These are phyloP conservation scores for Synchiropus splendidus DNA, from an alignment of 2,113 vertebrate species.

Conservation along the genomic window DNA sequence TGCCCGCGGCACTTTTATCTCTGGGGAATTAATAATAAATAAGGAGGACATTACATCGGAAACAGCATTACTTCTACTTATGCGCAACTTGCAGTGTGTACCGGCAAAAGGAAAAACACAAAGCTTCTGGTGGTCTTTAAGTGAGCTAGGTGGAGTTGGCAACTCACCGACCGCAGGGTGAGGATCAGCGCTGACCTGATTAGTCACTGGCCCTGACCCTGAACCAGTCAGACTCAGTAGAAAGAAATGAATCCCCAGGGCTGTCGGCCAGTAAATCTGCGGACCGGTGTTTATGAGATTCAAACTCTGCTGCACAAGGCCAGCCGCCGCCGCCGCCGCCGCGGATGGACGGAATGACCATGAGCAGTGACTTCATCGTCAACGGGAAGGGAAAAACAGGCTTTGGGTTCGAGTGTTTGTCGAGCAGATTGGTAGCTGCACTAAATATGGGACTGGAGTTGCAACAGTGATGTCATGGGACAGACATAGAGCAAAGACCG, in stretches of 20 bases:
- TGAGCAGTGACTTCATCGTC: slow-evolving; percentile 33
- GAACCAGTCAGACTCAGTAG: slow-evolving; percentile 36
- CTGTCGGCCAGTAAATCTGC: slow-evolving; percentile 42
- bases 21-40: slow-evolving; percentile 37
- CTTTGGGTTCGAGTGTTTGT: slow-evolving; percentile 24
- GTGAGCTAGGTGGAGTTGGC: slow-evolving; percentile 32
- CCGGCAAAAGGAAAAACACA: slow-evolving; percentile 11
- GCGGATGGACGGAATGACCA: slow-evolving; percentile 31
- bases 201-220: slow-evolving; percentile 50
- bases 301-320: slow-evolving; percentile 41
- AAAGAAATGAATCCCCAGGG: slow-evolving; percentile 45
- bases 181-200: slow-evolving; percentile 45
- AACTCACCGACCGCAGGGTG: slow-evolving; percentile 36
- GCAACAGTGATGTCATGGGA: background rate
- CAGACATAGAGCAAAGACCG: too few relatives aligned
- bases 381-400: slow-evolving; percentile 18
- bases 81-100: too few relatives aligned
- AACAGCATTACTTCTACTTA: slow-evolving; percentile 21
- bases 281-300: slow-evolving; percentile 45
- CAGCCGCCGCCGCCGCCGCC: slow-evolving; percentile 17
- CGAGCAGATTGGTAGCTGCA: slow-evolving; percentile 23
- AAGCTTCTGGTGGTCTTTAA: slow-evolving; percentile 38
- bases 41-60: slow-evolving; percentile 2
- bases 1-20: slow-evolving; percentile 23
- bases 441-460: slow-evolving; percentile 14